A percentile compares a stretch with the other conserved stretches of the same genome.
Conservation (phyloP, 2,888 invertebrate genomes). For the Athetis lepigone region DNA sequence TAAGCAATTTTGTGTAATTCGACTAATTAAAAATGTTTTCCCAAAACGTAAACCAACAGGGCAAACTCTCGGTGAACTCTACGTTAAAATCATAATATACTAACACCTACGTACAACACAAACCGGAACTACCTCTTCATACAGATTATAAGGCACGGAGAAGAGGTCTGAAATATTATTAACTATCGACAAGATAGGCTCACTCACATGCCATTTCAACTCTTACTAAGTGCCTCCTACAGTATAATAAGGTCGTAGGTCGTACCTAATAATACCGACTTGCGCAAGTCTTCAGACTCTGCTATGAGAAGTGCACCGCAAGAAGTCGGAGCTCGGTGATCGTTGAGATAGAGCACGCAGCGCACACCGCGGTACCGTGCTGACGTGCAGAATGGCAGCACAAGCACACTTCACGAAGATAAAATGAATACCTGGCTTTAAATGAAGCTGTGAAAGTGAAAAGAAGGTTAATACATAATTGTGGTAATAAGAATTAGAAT, state of each 20-base stretch:
- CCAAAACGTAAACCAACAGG: too few species aligned
- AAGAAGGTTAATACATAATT: neutral
- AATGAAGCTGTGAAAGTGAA: neutral
- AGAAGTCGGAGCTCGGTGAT: constrained; percentile 69
- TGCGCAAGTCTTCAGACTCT: constrained; percentile 23
- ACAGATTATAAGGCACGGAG: too few species aligned
- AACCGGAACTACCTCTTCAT: too few species aligned
- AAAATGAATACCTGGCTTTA: constrained; percentile 37
- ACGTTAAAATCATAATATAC: too few species aligned
- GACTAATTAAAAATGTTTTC: too few species aligned
- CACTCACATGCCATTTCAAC: too few species aligned
- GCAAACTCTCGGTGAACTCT: too few species aligned
- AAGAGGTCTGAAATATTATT: too few species aligned
- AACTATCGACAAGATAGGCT: too few species aligned
- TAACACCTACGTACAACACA: too few species aligned
- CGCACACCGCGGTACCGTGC: constrained; percentile 38
- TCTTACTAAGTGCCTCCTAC: neutral
- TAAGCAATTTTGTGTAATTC: too few species aligned
- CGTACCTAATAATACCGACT: constrained; percentile 30
- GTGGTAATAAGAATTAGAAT: too few species aligned
- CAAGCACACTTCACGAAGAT: constrained; percentile 53
- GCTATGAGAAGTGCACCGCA: constrained; percentile 53
- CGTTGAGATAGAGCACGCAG: constrained; percentile 74
- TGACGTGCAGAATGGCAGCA: constrained; percentile 59
- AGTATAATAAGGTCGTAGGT: constrained; percentile 18